Base-by-base conservation (phyloP, 2,113 vertebrate genomes). In the Gavialis gangeticus region DNA sequence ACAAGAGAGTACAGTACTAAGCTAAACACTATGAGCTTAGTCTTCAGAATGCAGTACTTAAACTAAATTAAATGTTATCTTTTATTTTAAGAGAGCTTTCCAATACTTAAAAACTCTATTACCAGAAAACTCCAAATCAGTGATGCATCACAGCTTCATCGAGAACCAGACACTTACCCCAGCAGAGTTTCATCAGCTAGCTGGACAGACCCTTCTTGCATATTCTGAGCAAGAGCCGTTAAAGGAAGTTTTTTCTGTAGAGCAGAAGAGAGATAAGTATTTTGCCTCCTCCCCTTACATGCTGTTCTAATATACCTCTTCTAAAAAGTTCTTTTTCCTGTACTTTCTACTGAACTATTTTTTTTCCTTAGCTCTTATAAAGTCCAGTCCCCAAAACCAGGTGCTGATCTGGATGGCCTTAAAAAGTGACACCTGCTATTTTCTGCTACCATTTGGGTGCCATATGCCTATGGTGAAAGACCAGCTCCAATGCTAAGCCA, bases 201-300 rank as follows among this genome's bases (percentile, higher is more conserved):
- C 93, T 99, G 99, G 94, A 94, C 81, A 1, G 98, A 98, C 1
- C 99, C 99, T 88, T 99, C 99, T 81, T 99, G 98, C 99, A 99
- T 99, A 5, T 98, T 99, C 92, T 99, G 99, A 57, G 99, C 99
- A 18, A 99, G 98, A 2, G 98, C 98, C 4, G 99, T 99, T 28
- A 99, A 97, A 28, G 99, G 99, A 28, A 99, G 99, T 71, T 99
- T 99, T 97, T 99, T 99, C 99, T 99, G 76, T 67, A 96, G 96
- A 75, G 86, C 28, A 97, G 73, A 96, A 97, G 78, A 88, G 64
- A 95, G 67, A 92, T 18, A 60, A 59, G 91, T 1, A 75, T 77
- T 66, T 79, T 79, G 60, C 76, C 87, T 5, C 30, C 25, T 30
- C 83, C 37, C n/a, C 54, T 82, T 81, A 10, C 82, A 57, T 89